phyloP scores from a whole-genome alignment of 2,888 invertebrate species.

The Brenthis ino region DNA sequence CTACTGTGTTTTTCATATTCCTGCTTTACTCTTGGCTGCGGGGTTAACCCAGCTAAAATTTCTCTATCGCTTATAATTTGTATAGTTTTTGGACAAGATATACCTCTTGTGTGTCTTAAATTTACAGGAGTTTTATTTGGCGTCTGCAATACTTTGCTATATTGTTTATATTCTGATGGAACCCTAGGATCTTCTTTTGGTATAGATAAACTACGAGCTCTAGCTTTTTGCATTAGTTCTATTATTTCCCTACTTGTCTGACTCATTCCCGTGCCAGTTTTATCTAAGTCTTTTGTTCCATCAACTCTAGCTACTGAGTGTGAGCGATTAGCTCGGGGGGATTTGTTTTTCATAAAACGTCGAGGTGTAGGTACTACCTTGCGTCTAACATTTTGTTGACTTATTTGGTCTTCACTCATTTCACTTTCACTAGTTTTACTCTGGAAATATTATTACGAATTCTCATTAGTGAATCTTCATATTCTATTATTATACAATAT shows the following conservation, averaged over 20 bases:
- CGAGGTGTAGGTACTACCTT: conserved; percentile 71
- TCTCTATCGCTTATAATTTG: conserved; percentile 78
- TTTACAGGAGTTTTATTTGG: conserved; percentile 76
- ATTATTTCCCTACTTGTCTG: conserved; percentile 76
- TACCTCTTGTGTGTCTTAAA: conserved; percentile 64
- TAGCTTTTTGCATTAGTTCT: conserved; percentile 74
- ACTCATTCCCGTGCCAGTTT: conserved; percentile 70
- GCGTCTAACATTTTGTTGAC: conserved; percentile 61
- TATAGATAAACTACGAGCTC: conserved; percentile 76
- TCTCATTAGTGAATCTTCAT: conserved; percentile 62
- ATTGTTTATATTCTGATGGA: conserved; percentile 59
- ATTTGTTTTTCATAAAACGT: conserved; percentile 69
- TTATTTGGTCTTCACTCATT: conserved; percentile 78
- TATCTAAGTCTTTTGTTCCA: conserved; percentile 58
- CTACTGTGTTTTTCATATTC: conserved; percentile 62
- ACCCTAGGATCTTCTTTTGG: conserved; percentile 76
- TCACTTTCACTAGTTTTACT: conserved; percentile 82
- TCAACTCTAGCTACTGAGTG: conserved; percentile 81
- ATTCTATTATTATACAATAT: conserved; percentile 42
- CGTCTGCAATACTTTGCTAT: conserved; percentile 77
- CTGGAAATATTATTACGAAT: conserved; percentile 74
- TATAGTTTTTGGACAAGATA: conserved; percentile 79
- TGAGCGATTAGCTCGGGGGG: conserved; percentile 78
- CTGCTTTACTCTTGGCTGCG: conserved; percentile 62
- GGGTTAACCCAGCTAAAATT: conserved; percentile 76